A percentile compares a stretch with the other conserved stretches of the same genome.
Evolutionary conservation across 2,888 invertebrate genomes (phyloP).

Genomic region (Cryptophagus acutangulus): DNA sequence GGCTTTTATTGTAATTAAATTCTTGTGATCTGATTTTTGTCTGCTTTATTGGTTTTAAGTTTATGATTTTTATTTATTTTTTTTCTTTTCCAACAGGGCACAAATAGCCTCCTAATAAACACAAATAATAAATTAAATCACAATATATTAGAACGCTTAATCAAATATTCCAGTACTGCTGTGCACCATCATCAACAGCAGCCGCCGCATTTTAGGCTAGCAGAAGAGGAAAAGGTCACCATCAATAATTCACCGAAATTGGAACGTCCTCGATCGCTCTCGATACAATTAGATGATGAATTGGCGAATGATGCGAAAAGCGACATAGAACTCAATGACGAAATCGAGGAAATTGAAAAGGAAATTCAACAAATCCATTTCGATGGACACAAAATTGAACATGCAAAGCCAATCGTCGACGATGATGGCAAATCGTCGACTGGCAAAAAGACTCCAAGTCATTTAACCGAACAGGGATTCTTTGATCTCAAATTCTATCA

Average conservation of each 20-base stretch:
- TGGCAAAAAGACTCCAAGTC: slow-evolving; percentile 41
- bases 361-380: neutral
- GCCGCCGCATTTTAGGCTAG: neutral
- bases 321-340: slow-evolving; percentile 15
- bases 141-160: slow-evolving; percentile 20
- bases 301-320: slow-evolving; percentile 24
- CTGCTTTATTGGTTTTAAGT: too few relatives aligned
- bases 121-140: slow-evolving; percentile 10
- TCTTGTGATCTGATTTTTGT: too few relatives aligned
- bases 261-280: slow-evolving; percentile 51
- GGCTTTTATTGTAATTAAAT: too few relatives aligned
- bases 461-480: slow-evolving; percentile 60
- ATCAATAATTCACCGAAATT: slow-evolving; percentile 39
- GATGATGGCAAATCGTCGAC: slow-evolving; percentile 6
- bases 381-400: neutral
- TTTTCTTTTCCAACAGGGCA: slow-evolving; percentile 38
- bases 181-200: slow-evolving; percentile 24
- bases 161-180: slow-evolving; percentile 43
- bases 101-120: slow-evolving; percentile 44
- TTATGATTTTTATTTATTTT: slow-evolving; percentile 31
- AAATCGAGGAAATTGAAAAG: neutral
- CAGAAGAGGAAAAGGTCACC: slow-evolving; percentile 17
- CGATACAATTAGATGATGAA: slow-evolving; percentile 50
- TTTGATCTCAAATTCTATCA: slow-evolving; percentile 75
- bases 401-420: slow-evolving; percentile 3